Base-by-base conservation (phyloP, 2,113 vertebrate genomes). In the Tupaia tana region DNA sequence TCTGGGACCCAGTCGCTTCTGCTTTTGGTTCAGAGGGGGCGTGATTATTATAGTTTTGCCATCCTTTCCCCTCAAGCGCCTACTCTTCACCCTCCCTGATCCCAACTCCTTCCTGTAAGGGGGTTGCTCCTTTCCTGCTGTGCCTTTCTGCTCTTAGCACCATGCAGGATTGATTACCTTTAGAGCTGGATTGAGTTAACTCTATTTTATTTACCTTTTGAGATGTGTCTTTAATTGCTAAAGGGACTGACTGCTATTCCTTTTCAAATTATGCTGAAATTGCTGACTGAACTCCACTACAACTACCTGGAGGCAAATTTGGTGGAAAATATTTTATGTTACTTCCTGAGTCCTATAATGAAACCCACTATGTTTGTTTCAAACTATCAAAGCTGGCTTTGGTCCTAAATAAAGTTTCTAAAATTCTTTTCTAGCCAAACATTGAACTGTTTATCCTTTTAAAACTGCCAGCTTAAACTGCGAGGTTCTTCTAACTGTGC, bases 351-450 rank as follows among this genome's bases (percentile, higher is more conserved):
- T 3, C 70, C 31, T 63, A 74, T 86, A 96, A 96, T 93, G 92
- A 98, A 98, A 97, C 96, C 83, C 1, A 0, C 5, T 82, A 29
- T 90, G 34, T 97, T 98, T 96, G 90, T 96, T 95, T 98, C 69
- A 93, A 94, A 91, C 79, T 94, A 86, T 78, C 90, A 64, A 61
- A 96, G 77, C 63, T 97, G 98, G 90, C 71, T 97, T 59, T n/a
- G 63, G 29, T 93, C 86, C 95, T 94, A 97, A 96, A 56, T 93
- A 98, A 98, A 97, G 91, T 97, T 97, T 80, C 84, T 86, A 64
- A 93, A 31, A 83, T 96, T 96, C n/a, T 97, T 97, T 95, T 94
- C 52, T 88, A 97, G 75, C 91, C 96, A 98, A 96, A 96, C 80
- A 93, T 96, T 94, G 94, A 93, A 97, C 91, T 97, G 97, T 86